These are phyloP conservation scores for Anoura caudifer DNA, from an alignment of 2,113 vertebrate genomes.

Conservation along the genomic window DNA sequence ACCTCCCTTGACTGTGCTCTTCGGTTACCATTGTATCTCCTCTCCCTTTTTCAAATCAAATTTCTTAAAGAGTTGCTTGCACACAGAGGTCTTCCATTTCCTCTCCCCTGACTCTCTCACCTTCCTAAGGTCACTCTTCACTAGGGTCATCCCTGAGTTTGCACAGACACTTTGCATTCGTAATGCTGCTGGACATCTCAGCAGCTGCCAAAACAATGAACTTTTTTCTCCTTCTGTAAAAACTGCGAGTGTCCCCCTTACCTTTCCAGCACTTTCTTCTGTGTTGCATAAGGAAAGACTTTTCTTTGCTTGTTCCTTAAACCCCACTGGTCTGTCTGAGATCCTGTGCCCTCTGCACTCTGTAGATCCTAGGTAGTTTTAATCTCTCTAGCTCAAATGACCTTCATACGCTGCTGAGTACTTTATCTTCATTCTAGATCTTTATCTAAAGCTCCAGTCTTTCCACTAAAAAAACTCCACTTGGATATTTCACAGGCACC, in stretches of 20 bases:
- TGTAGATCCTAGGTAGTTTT: neutral
- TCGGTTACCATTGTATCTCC: neutral
- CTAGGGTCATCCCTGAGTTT: neutral
- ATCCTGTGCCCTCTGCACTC: neutral
- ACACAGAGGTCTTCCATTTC: neutral
- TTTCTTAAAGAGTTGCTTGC: neutral
- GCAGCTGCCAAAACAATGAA: neutral
- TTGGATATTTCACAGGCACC: neutral
- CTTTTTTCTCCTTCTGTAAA: neutral
- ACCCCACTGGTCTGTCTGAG: neutral
- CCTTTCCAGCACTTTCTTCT: neutral
- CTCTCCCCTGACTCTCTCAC: neutral
- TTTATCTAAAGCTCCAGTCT: constrained; percentile 17
- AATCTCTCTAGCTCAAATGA: neutral
- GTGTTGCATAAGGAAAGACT: neutral
- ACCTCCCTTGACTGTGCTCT: neutral
- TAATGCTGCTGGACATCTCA: neutral
- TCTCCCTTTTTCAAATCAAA: neutral
- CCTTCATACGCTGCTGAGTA: neutral
- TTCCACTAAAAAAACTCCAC: neutral
- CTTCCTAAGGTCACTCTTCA: neutral
- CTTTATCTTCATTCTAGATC: neutral
- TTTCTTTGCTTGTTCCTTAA: constrained; percentile 6
- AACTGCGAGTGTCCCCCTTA: neutral
- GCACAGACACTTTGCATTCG: neutral